Base-by-base conservation (phyloP, 2,113 vertebrate species). In the Struthio camelus region DNA sequence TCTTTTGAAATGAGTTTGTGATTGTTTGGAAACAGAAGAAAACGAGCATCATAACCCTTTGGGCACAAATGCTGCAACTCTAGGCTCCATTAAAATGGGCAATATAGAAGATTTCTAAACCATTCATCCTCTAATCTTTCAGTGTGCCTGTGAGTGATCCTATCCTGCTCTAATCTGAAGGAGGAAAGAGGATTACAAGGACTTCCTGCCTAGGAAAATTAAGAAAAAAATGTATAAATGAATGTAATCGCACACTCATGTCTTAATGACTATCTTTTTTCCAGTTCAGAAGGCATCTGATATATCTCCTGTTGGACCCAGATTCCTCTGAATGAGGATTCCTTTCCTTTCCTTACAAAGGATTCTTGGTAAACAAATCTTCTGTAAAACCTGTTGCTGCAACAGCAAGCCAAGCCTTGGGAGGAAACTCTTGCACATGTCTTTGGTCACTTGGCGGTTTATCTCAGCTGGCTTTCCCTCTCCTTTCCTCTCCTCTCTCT, bases 331-430 rank as follows among this genome's bases (percentile, higher is more conserved):
- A 90, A 91, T 94, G 80, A 93, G 71, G 64, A 71, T 78, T 80
- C 15, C 53, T 44, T 64, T 54, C 42, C 77, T 71, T 95, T 86
- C 53, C 75, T 93, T 80, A 54, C 66, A 93, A 65, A 90, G 64
- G 30, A 78, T 83, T 93, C 72, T 64, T 82, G 87, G 76, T 27
- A 93, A 83, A 96, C 71, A 11, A n/a, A 84, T 95, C 84, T 94
- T 66, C 67, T 88, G 2, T 83, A 58, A 94, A 95, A 90, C 34
- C 64, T 51, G 27, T 78, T 79, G 24, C 71, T 93, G 67, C 42
- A 88, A 67, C 36, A 90, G 82, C 66, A 90, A 94, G 40, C 86
- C 79, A 86, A 79, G 22, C 18, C 94, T 88, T 59, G 1, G 85
- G 82, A 77, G 92, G 67, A 83, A 95, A 88, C 64, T 78, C 91